Conservation (phyloP, 2,113 vertebrate species). For the Numida meleagris region DNA sequence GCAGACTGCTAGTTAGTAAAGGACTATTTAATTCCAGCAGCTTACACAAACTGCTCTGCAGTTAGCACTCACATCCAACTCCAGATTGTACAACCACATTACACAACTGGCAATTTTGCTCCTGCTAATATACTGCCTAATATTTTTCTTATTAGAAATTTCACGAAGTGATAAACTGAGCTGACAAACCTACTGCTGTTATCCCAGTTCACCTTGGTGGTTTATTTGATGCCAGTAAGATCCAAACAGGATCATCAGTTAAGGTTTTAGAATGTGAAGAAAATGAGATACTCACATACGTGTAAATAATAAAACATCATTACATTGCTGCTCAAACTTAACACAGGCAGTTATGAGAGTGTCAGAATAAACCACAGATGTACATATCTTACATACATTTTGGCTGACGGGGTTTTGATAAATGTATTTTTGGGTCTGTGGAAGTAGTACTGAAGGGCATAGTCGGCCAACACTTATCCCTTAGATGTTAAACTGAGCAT, state of each 20-base stretch:
- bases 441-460: neutral
- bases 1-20: slow-evolving; percentile 6
- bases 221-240: neutral
- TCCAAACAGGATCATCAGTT: neutral
- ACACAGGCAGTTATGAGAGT: neutral
- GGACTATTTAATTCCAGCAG: slow-evolving; percentile 27
- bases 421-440: neutral
- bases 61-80: neutral
- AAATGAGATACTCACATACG: neutral
- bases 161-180: slow-evolving; percentile 40
- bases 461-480: neutral
- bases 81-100: slow-evolving; percentile 1
- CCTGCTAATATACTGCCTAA: slow-evolving; percentile 56
- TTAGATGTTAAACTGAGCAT: neutral
- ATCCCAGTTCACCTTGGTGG: slow-evolving; percentile 12
- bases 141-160: slow-evolving; percentile 57
- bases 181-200: slow-evolving; percentile 26
- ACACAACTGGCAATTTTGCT: slow-evolving; percentile 52
- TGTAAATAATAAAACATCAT: neutral
- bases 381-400: neutral
- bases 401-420: neutral
- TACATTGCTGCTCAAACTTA: neutral
- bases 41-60: slow-evolving; percentile 11
- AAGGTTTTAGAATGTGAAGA: neutral
- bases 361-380: neutral